A percentile compares a stretch with the other conserved stretches of the same genome.
Conservation (phyloP, 2,888 invertebrate species). For the Euphydryas editha region DNA sequence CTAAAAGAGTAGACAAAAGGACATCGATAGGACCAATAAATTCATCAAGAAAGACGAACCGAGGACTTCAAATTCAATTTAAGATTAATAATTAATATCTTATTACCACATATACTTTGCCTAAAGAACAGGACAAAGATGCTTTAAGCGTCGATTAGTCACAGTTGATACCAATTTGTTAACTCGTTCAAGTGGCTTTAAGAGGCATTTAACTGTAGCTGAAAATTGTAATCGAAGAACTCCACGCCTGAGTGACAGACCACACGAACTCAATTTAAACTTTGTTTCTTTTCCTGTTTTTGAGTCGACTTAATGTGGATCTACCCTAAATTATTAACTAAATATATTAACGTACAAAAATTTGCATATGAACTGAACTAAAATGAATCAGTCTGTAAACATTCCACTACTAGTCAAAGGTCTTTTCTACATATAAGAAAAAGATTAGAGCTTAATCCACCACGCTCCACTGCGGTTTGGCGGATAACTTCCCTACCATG, state of each 20-base stretch:
- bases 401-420: too few relatives aligned
- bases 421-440: too few relatives aligned
- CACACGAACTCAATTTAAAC: conserved; percentile 65
- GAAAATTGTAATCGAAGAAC: conserved; percentile 30
- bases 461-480: too few relatives aligned
- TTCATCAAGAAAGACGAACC: too few relatives aligned
- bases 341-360: too few relatives aligned
- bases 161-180: not conserved
- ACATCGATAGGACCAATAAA: too few relatives aligned
- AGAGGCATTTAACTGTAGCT: conserved; percentile 19
- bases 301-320: conserved; percentile 13
- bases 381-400: too few relatives aligned
- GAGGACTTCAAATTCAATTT: not conserved
- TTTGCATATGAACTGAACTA: too few relatives aligned
- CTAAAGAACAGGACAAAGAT: not conserved
- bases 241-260: conserved; percentile 38
- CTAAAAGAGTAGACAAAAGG: too few relatives aligned
- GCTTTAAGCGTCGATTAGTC: conserved; percentile 15
- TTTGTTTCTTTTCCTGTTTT: conserved; percentile 44
- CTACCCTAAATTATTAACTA: not conserved
- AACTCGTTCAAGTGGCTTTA: conserved; percentile 14
- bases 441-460: too few relatives aligned
- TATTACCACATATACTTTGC: not conserved
- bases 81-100: not conserved
- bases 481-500: too few relatives aligned